These are phyloP conservation scores for Reticulitermes lucifugus DNA, from an alignment of 2,888 invertebrate genomes.

Conservation along the genomic window DNA sequence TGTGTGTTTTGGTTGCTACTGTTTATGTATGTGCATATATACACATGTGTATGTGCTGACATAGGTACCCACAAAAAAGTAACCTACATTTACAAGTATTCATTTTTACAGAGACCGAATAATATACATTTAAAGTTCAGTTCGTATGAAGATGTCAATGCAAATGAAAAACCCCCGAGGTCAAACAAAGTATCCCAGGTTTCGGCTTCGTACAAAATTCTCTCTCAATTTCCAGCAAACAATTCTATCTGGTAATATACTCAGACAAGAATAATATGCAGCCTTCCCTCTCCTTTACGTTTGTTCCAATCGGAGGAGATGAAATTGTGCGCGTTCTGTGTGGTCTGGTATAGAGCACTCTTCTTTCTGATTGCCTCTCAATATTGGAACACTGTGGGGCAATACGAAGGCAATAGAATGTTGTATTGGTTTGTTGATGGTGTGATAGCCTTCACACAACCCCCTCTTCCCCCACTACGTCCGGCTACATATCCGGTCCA, in stretches of 20 bases:
- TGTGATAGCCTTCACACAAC: conserved; percentile 43
- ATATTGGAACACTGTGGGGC: conserved; percentile 38
- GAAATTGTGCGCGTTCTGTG: not conserved
- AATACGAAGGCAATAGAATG: conserved; percentile 40
- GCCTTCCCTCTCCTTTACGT: not conserved
- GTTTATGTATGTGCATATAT: no score
- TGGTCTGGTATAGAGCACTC: conserved; percentile 5
- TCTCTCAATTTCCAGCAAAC: conserved; percentile 24
- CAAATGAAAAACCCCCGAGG: not conserved
- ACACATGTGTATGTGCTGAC: no score
- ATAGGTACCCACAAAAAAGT: no score
- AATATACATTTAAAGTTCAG: no score
- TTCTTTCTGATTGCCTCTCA: conserved; percentile 36
- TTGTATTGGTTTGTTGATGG: conserved; percentile 49
- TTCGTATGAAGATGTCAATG: not conserved
- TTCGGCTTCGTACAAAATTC: conserved; percentile 11
- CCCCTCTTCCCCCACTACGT: not conserved
- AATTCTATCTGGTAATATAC: conserved; percentile 22
- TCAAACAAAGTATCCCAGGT: not conserved
- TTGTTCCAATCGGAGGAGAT: conserved; percentile 23
- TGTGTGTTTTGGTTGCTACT: no score
- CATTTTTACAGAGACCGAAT: no score
- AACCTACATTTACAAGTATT: no score
- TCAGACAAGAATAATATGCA: conserved; percentile 30
- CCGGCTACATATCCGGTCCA: conserved; percentile 24